These are phyloP conservation scores for Zaprionus inermis DNA, from an alignment of 1,140 invertebrate genomes.

Conservation along the genomic window DNA sequence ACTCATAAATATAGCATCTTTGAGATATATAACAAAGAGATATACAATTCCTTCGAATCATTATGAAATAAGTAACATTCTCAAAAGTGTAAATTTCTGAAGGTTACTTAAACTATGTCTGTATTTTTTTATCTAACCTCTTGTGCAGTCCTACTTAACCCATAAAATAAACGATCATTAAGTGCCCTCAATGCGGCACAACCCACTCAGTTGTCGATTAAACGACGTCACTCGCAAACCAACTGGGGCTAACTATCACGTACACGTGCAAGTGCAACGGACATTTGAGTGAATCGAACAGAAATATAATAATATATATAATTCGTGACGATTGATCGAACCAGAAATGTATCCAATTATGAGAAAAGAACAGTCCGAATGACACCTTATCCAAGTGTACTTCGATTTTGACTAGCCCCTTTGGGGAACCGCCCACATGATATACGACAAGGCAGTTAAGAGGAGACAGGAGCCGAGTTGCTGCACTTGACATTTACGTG, in stretches of 20 bases:
- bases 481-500: slow-evolving; percentile 75
- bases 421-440: slow-evolving; percentile 16
- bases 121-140: too few relatives aligned
- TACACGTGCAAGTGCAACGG: slow-evolving; percentile 17
- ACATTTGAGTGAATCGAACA: slow-evolving; percentile 12
- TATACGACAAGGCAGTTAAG: neutral
- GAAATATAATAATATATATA: slow-evolving; percentile 59
- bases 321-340: slow-evolving; percentile 69
- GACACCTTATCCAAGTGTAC: neutral
- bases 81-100: too few relatives aligned
- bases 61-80: too few relatives aligned
- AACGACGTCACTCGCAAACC: neutral
- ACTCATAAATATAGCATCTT: too few relatives aligned
- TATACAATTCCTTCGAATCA: too few relatives aligned
- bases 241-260: slow-evolving; percentile 36
- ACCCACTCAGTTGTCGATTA: slow-evolving; percentile 19
- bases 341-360: slow-evolving; percentile 64
- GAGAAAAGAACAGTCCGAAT: neutral
- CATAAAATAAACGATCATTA: slow-evolving; percentile 35
- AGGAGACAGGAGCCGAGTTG: slow-evolving; percentile 8
- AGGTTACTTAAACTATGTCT: too few relatives aligned
- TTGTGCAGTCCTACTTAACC: slow-evolving; percentile 11
- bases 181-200: slow-evolving; percentile 47
- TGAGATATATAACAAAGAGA: too few relatives aligned
- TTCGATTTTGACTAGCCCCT: slow-evolving; percentile 19